Base-by-base conservation (phyloP, 2,797 vertebrate genomes). In the Tachyglossus aculeatus region DNA sequence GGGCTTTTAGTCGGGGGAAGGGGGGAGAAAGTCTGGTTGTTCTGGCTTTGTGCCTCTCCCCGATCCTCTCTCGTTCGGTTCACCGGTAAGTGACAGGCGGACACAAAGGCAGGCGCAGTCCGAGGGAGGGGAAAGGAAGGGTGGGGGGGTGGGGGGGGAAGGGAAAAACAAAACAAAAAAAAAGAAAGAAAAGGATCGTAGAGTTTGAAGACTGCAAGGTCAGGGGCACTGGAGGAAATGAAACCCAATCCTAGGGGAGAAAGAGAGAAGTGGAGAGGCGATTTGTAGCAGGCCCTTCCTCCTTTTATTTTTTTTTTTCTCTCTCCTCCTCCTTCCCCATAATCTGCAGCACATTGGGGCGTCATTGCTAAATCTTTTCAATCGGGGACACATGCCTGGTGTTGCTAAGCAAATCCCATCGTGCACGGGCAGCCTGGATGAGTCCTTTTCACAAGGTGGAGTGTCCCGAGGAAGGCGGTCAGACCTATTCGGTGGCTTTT, bases 81-180 rank as follows among this genome's bases (percentile, higher is more conserved):
- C 84, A 86, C 87, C 77, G 77, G 86, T 90, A 91, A 95, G 90
- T 95, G 94, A 94, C 94, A 95, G 92, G 91, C 91, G 92, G 91
- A 95, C 93, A 96, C 95, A 96, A 95, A 95, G 93, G 88, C 91
- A 81, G 83, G 83, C 81, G 67, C 81, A 92, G 91, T 90, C 89
- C 87, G 74, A 89, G 81, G 86, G 78, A 75, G 86, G 74, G 39
- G 45, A 80, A 73, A 67, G 24, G 45, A 80, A 74, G 48, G 61
- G 56, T 38, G 33, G 36, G 5, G 38, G 12, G 31, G 9, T 21
- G 63, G 82, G 73, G 69, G 88, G 77, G 36, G 43, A 78, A 77
- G 67, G n/a, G 59, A 71, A 67, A 13, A 37, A 25, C 22, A 38
- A 14, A 14, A n/a, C n/a, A n/a, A n/a, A n/a, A n/a, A n/a, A n/a